These are phyloP conservation scores for Drosophila lacteicornis DNA, from an alignment of 1,140 invertebrate species.

Conservation along the genomic window DNA sequence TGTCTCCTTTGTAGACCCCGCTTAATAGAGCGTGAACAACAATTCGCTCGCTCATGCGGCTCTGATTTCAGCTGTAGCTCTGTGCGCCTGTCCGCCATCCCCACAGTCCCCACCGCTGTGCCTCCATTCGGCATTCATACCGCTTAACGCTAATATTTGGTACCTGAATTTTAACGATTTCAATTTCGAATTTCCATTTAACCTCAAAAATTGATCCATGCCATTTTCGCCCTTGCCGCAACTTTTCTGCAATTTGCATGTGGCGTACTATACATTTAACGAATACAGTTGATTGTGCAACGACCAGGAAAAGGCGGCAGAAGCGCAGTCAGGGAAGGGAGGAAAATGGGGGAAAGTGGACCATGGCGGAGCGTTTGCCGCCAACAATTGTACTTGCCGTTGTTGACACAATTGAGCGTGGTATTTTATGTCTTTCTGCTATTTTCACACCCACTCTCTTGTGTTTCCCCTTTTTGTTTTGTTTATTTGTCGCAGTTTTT, in stretches of 20 bases:
- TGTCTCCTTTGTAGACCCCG: slow-evolving; percentile 3
- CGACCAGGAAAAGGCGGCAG: slow-evolving; percentile 22
- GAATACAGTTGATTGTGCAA: slow-evolving; percentile 71
- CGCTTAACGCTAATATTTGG: slow-evolving; percentile 21
- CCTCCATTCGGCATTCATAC: slow-evolving; percentile 9
- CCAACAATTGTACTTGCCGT: slow-evolving; percentile 54
- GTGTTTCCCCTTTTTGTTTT: slow-evolving; percentile 20
- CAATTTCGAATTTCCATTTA: slow-evolving; percentile 54
- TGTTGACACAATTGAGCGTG: slow-evolving; percentile 74
- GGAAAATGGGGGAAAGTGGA: neutral
- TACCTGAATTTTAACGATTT: slow-evolving; percentile 51
- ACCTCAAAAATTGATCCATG: slow-evolving; percentile 46
- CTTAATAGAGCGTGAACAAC: slow-evolving; percentile 39
- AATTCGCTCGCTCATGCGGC: slow-evolving; percentile 26
- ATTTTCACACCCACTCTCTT: slow-evolving; percentile 9
- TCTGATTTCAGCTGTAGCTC: slow-evolving; percentile 23
- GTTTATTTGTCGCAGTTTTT: slow-evolving; percentile 34
- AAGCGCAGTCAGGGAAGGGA: neutral
- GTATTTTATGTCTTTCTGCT: slow-evolving; percentile 60
- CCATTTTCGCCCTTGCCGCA: slow-evolving; percentile 17
- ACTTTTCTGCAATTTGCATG: slow-evolving; percentile 48
- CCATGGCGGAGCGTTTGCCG: slow-evolving; percentile 15
- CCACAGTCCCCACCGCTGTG: neutral
- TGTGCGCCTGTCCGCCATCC: slow-evolving; percentile 1
- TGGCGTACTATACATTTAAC: slow-evolving; percentile 61